Evolutionary conservation across 2,888 invertebrate species (phyloP), one percentile per base, ranked within the genome.

Genomic region (Phaedon cochleariae): DNA sequence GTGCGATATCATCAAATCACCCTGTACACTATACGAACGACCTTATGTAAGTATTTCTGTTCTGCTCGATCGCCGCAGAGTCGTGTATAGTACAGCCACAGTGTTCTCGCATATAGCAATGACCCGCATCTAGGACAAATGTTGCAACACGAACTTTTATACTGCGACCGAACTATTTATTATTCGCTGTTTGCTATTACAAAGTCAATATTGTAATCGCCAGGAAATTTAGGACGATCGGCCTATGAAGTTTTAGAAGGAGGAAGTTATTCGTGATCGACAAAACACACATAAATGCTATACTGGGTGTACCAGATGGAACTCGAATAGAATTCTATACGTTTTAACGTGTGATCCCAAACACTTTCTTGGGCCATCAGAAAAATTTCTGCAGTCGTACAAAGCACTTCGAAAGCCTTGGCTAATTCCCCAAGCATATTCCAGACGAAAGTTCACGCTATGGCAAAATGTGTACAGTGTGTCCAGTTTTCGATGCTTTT

Each of bases 61-160:
- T n/a, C n/a, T n/a, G 81, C 81, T 21, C 62, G 41, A 21, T 37
- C 46, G 22, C 20, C 52, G 52, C n/a, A n/a, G n/a, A n/a, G n/a
- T 26, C 26, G 26, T 26, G 26, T 26, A 7, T 26, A 26, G n/a
- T 26, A 29, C 81, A 81, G 79, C 80, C 80, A 81, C 80, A 78
- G 77, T 82, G 79, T 80, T 80, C 80, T 81, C 80, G 78, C 81
- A 82, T n/a, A n/a, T 82, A 83, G 83, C 82, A 83, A 83, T 83
- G 83, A 83, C 83, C 83, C 79, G 83, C 81, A 83, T 83, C 80
- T 83, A 82, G 83, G 83, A 79, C 83, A 81, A 80, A 81, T 82
- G 82, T 82, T 82, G 82, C 81, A 83, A 82, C 74, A 73, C 75
- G 74, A 72, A 68, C 60, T n/a, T n/a, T n/a, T n/a, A n/a, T n/a